These are phyloP conservation scores for Pipra filicauda DNA, from an alignment of 2,113 vertebrate species.

Conservation along the genomic window DNA sequence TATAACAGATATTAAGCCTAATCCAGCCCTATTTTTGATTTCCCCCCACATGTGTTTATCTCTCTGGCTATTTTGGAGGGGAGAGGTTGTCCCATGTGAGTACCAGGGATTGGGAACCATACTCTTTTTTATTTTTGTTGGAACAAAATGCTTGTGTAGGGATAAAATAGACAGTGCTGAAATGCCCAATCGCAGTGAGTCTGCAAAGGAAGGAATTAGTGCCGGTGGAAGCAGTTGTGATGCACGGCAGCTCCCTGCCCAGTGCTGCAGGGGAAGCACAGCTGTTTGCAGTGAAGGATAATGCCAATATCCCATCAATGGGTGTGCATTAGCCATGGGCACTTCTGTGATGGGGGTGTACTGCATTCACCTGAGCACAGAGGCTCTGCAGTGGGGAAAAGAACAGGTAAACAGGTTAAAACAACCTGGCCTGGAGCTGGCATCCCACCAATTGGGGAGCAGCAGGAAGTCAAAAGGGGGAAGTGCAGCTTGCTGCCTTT, in stretches of 20 bases:
- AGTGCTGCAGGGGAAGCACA: not conserved
- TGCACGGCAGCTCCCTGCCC: not conserved
- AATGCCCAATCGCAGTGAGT: not conserved
- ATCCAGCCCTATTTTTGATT: not conserved
- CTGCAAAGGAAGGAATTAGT: not conserved
- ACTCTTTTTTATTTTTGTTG: not conserved
- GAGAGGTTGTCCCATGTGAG: not conserved
- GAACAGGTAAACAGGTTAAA: not conserved
- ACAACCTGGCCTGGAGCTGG: not conserved
- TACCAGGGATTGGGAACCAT: not conserved
- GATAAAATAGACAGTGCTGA: too few species aligned
- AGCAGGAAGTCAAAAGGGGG: not conserved
- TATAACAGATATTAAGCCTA: slow-evolving; percentile 1
- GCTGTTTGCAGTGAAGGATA: not conserved
- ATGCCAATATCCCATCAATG: not conserved
- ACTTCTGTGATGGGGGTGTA: not conserved
- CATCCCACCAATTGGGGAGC: not conserved
- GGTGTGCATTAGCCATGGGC: not conserved
- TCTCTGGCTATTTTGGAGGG: not conserved
- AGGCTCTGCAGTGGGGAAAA: not conserved
- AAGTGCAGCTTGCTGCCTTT: fast-evolving
- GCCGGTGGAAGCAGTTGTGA: not conserved
- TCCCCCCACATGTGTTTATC: not conserved
- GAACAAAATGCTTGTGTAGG: not conserved
- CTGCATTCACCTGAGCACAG: not conserved